Evolutionary conservation across 1,140 invertebrate genomes (phyloP), one percentile per base, ranked within the genome.

Genomic region (Argopecten irradians): DNA sequence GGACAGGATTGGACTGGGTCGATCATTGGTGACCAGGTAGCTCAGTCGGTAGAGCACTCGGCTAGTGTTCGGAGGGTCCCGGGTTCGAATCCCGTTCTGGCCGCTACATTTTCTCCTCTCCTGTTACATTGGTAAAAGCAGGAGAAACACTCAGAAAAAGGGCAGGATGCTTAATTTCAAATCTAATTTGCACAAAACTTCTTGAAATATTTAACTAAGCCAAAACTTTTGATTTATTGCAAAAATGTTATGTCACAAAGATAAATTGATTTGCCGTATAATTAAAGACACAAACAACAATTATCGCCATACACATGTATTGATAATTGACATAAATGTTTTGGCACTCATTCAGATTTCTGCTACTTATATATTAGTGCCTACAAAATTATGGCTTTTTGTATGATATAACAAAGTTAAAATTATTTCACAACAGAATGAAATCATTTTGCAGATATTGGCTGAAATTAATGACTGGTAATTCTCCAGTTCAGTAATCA

Each of bases 381-480:
- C n/a, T 71, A 11, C 55, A 46, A 11, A 46, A 22, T 46, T 46
- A 46, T 16, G 43, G n/a, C 2, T 16, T 39, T 39, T 71, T 71
- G n/a, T n/a, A 71, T 28, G 13, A 71, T n/a, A n/a, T 71, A 71
- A 71, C 55, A 71, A 71, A 71, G 16, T 5, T 71, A 71, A 28
- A 71, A 71, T 71, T 71, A 71, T 71, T 71, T 71, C 55, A 71
- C 55, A 71, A 71, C 55, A 28, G 28, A 71, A 71, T 71, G 55
- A 71, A 71, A 71, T 71, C 28, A 71, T 71, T 71, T 71, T 71
- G 55, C 55, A 71, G 55, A 71, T 71, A 71, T 71, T 71, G 55
- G 5, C 55, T 71, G 55, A 28, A 71, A 71, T 71, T 71, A 28
- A 71, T 71, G 55, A 71, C 11, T 22, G 8, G 55, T 71, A 28